Percentiles rank a stretch among this genome's conserved stretches.
Evolutionary conservation across 2,888 invertebrate species (phyloP).

Genomic region (Ennomos fuscantarius): DNA sequence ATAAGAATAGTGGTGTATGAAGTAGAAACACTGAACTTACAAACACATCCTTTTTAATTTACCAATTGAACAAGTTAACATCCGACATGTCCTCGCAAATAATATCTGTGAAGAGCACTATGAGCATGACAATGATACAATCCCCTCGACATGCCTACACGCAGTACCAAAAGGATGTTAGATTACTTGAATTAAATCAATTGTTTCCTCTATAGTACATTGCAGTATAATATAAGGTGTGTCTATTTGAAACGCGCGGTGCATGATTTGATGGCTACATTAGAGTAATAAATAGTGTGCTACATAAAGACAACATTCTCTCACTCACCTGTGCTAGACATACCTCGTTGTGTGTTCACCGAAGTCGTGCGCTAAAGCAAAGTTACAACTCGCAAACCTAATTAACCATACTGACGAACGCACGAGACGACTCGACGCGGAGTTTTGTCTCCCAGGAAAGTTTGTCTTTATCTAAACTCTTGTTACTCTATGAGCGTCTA

Average conservation of each 20-base stretch:
- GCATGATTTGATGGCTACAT: constrained; percentile 23
- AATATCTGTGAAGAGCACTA: constrained; percentile 10
- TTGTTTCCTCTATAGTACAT: constrained; percentile 15
- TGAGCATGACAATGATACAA: constrained; percentile 5
- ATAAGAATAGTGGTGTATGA: constrained; percentile 31
- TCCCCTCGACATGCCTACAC: constrained; percentile 15
- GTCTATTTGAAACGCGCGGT: constrained; percentile 17
- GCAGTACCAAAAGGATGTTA: constrained; percentile 7
- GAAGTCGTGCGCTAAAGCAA: constrained; percentile 20
- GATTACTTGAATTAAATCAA: constrained; percentile 10
- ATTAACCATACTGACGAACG: constrained; percentile 1
- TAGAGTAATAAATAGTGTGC: constrained; percentile 30
- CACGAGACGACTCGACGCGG: neutral
- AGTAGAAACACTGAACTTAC: constrained; percentile 18
- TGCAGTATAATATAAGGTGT: constrained; percentile 16
- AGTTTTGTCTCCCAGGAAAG: too few relatives aligned
- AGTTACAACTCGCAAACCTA: constrained; percentile 14
- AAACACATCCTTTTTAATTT: constrained; percentile 23
- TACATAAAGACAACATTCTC: constrained; percentile 24
- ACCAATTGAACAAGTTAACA: constrained; percentile 2
- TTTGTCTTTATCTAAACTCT: constrained; percentile 5
- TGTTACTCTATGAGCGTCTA: constrained; percentile 23
- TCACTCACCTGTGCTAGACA: constrained; percentile 26
- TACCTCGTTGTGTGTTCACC: constrained; percentile 24
- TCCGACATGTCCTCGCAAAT: constrained; percentile 2